Evolutionary conservation across 2,113 vertebrate genomes (phyloP), one percentile per base, ranked within the genome.

Genomic region (Lethenteron reissneri): DNA sequence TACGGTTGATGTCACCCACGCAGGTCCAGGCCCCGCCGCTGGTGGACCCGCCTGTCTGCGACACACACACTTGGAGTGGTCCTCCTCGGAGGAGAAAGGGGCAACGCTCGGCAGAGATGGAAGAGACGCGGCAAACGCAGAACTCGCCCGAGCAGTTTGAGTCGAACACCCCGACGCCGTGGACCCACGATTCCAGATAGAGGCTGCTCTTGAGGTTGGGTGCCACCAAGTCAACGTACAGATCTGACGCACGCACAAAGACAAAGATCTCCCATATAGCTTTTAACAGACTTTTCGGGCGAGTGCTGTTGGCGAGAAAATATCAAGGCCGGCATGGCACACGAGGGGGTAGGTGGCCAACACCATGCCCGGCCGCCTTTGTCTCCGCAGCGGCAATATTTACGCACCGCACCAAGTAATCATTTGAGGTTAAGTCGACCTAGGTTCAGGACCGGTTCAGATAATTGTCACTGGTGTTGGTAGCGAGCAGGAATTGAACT

Each of bases 51-150:
- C 73, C 76, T 2, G 69, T 12, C 11, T 60, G 57, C 71, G 83
- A 83, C 74, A 85, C 86, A 1, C 87, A 89, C 89, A 92, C 74
- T 92, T 92, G 73, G 88, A 89, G 80, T 92, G 89, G 76, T 92
- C 89, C 56, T 83, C 71, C 14, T 74, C 81, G 75, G 79, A 4
- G 9, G 17, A 76, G 76, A 83, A 89, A 64, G 78, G 71, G 0
- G 77, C 70, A 1, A 72, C 71, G 1, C 79, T 2, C 74, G 82
- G 70, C 58, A 83, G 81, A 73, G 58, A 81, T 74, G 57, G 72
- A 13, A 3, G 58, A 71, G 71, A 90, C 75, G 58, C 88, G 78
- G 73, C 86, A 80, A 21, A 90, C 85, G 1, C 80, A 77, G 78
- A 81, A 81, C 70, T 71, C 73, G 41, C 71, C 72, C 0, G 86